Evolutionary conservation across 2,888 invertebrate species (phyloP), one percentile per base, ranked within the genome.

Genomic region (Zele albiditarsus): DNA sequence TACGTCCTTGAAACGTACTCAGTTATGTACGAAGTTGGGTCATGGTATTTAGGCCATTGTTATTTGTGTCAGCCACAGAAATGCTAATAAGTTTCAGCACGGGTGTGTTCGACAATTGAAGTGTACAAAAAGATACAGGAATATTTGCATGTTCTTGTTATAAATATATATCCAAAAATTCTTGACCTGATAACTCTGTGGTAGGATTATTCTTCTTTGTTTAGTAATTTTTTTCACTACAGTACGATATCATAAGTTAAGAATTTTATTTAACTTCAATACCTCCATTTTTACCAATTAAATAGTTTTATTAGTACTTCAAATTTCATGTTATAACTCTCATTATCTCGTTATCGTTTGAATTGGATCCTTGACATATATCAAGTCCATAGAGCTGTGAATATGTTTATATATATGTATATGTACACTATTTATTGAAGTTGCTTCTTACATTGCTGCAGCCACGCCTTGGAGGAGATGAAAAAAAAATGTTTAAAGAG

Each of bases 31-130:
- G n/a, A 53, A 53, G 20, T 53, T 53, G 63, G 31, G 70, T 58
- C 60, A 46, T 58, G 74, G 77, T 77, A 79, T 79, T 79, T 65
- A 78, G 74, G 77, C 75, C 76, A 75, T 76, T 75, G 73, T 78
- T 67, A 70, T 75, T 66, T 63, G 63, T 63, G 63, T 63, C 63
- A 63, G 31, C 20, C 63, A 33, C 14, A 63, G 4, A 63, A 63
- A 31, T 62, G 42, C 38, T 12, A 49, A 70, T 74, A 63, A 73
- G 72, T 42, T 53, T 57, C 38, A 27, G 31, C 25, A 23, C 28
- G 31, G 28, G 49, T 25, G 71, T 42, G 12, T 53, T 14, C 28
- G 31, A 62, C 20, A 73, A 69, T 53, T 20, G 8, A 53, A 53
- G 46, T 46, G 16, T 38, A 46, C 46, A 16, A 46, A 38, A 38